Base-by-base conservation (phyloP, 2,113 vertebrate genomes). In the Xyliphius kryptos region DNA sequence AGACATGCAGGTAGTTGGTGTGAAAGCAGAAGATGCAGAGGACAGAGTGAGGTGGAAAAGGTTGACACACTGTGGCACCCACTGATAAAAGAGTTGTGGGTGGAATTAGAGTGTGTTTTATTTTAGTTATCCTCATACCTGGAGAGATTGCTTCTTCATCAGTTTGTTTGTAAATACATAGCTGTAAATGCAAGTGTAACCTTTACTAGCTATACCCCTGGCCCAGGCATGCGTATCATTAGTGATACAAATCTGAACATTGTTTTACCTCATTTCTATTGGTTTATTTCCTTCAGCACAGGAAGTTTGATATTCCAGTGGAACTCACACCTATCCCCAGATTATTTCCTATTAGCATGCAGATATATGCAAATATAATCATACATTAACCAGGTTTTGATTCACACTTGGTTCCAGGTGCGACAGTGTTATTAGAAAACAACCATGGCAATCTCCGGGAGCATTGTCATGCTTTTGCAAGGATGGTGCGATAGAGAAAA, bases 331-430 rank as follows among this genome's bases (percentile, higher is more conserved):
- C 41, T 62, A 67, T 73, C 79, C 66, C 55, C 68, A 72, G 67
- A 77, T 74, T 70, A 6, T 40, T 22, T 50, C 68, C 78, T 63
- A 79, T 84, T 77, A 81, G 44, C 68, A 82, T 84, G 77, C 69
- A 81, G 82, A 85, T 84, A 55, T 76, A 83, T 86, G 82, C 74
- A 80, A 81, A 86, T 79, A 22, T 67, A 69, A 56, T 75, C 52
- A 32, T 69, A 43, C 53, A 43, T 72, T 69, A 69, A 56, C 57
- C 69, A 65, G 56, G 21, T 61, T 67, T 72, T 75, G 19, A 44
- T 62, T 62, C 48, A n/a, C 61, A 51, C 71, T 68, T 52, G 66
- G 67, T 68, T 66, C 66, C 56, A 72, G 72, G 71, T 73, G 67
- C 71, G 72, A 37, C 69, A 56, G 67, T 72, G 72, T 75, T 69